Conservation (phyloP, 2,888 invertebrate species). For the Acronicta aceris region DNA sequence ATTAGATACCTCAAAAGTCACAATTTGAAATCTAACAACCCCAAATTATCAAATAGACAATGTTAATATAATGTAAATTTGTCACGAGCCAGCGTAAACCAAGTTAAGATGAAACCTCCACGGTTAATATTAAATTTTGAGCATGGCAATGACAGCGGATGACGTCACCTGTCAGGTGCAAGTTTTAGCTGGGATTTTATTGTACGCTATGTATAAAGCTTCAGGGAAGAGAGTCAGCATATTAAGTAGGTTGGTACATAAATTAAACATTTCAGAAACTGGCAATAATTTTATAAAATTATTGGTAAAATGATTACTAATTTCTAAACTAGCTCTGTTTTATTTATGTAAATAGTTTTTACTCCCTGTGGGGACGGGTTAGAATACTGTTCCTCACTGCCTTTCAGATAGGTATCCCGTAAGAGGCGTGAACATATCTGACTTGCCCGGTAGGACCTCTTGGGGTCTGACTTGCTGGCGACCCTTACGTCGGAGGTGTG, state of each 20-base stretch:
- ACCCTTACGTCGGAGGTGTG: no score
- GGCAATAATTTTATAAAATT: no score
- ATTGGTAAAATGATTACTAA: no score
- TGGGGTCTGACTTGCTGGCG: no score
- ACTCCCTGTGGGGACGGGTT: no score
- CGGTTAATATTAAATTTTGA: conserved; percentile 21
- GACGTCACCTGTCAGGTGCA: conserved; percentile 15
- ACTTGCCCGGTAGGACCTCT: no score
- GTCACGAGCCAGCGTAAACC: background rate
- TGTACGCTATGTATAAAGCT: conserved; percentile 1
- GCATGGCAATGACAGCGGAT: background rate
- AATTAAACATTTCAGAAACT: no score
- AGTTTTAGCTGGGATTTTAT: background rate
- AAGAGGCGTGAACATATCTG: no score
- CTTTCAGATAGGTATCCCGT: no score
- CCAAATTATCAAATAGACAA: background rate
- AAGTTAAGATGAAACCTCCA: background rate
- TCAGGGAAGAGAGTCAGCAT: background rate
- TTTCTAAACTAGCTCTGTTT: no score
- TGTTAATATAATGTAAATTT: conserved; percentile 16
- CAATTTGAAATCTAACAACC: background rate
- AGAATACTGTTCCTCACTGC: no score
- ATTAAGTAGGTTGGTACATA: background rate
- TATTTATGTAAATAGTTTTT: no score
- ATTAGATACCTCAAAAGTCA: background rate